A percentile compares a stretch with the other conserved stretches of the same genome.
phyloP scores from a whole-genome alignment of 2,797 vertebrate genomes.

The Cynodonichthys magdalenae region DNA sequence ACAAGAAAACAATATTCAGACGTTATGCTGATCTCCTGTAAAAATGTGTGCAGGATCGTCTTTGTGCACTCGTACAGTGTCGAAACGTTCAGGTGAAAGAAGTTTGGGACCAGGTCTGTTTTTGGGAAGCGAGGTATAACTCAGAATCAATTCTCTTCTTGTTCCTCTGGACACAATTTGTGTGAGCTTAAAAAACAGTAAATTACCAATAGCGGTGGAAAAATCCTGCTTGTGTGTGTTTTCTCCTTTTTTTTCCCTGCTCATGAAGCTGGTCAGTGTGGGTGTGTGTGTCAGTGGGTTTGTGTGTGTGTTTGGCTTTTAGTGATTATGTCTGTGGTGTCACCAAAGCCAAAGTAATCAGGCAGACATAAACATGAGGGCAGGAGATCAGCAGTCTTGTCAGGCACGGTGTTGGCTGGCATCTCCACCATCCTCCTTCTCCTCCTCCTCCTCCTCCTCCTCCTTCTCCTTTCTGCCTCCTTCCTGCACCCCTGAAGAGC shows the following conservation, averaged over 20 bases:
- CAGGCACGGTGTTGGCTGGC: slow-evolving; percentile 66
- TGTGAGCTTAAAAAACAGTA: slow-evolving; percentile 38
- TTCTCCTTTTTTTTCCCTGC: background rate
- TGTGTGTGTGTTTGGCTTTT: slow-evolving; percentile 31
- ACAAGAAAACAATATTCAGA: too few species aligned
- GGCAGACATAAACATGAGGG: slow-evolving; percentile 45
- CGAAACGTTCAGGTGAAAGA: too few species aligned
- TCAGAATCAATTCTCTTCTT: slow-evolving; percentile 49
- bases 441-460: too few species aligned
- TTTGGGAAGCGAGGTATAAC: slow-evolving; percentile 40
- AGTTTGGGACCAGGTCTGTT: slow-evolving; percentile 20
- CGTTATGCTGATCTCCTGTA: too few species aligned
- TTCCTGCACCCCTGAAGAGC: slow-evolving; percentile 72
- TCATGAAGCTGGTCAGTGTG: slow-evolving; percentile 21
- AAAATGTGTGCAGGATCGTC: too few species aligned
- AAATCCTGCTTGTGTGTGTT: slow-evolving; percentile 18
- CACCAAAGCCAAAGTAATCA: slow-evolving; percentile 59
- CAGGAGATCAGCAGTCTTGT: slow-evolving; percentile 39
- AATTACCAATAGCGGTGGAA: slow-evolving; percentile 27
- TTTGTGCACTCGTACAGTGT: too few species aligned
- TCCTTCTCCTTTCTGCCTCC: slow-evolving; percentile 41
- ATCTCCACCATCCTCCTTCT: slow-evolving; percentile 32
- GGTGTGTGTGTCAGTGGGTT: slow-evolving; percentile 33
- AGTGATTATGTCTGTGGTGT: slow-evolving; percentile 45
- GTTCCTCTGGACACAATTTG: slow-evolving; percentile 25